Evolutionary conservation across 1,140 invertebrate genomes (phyloP).

Genomic region (Heliconius melpomene): DNA sequence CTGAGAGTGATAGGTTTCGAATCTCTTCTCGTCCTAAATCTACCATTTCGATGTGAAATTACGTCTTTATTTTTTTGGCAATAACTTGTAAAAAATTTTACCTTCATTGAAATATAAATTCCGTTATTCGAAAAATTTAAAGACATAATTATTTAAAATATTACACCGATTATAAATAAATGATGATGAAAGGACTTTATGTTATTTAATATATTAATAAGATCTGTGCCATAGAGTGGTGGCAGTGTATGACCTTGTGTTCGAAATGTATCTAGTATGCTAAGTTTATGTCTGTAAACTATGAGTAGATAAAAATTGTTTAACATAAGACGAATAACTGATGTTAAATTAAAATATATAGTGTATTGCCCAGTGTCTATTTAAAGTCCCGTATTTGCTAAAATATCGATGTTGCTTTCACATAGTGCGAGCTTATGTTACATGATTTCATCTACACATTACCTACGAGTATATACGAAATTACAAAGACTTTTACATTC

Average conservation of each 20-base stretch:
- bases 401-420: slow-evolving; percentile 45
- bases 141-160: slow-evolving; percentile 19
- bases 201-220: slow-evolving; percentile 66
- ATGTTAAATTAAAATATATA: slow-evolving; percentile 48
- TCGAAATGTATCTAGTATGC: slow-evolving; percentile 68
- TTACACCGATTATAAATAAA: slow-evolving; percentile 22
- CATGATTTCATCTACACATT: slow-evolving; percentile 52
- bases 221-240: slow-evolving; percentile 78
- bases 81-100: neutral
- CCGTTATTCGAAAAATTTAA: slow-evolving; percentile 19
- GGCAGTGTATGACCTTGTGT: slow-evolving; percentile 71
- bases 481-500: slow-evolving; percentile 67
- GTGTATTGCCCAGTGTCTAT: slow-evolving; percentile 63
- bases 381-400: slow-evolving; percentile 50
- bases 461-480: slow-evolving; percentile 45
- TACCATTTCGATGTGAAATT: slow-evolving; percentile 46
- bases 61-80: slow-evolving; percentile 39
- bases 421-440: slow-evolving; percentile 60
- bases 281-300: slow-evolving; percentile 75
- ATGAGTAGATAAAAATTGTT: slow-evolving; percentile 68
- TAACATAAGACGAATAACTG: slow-evolving; percentile 65
- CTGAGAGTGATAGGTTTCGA: slow-evolving; percentile 77
- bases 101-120: slow-evolving; percentile 17
- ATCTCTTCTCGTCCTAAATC: slow-evolving; percentile 69
- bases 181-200: slow-evolving; percentile 57